Base-by-base conservation (phyloP, 2,888 invertebrate genomes). In the Notodonta dromedarius region DNA sequence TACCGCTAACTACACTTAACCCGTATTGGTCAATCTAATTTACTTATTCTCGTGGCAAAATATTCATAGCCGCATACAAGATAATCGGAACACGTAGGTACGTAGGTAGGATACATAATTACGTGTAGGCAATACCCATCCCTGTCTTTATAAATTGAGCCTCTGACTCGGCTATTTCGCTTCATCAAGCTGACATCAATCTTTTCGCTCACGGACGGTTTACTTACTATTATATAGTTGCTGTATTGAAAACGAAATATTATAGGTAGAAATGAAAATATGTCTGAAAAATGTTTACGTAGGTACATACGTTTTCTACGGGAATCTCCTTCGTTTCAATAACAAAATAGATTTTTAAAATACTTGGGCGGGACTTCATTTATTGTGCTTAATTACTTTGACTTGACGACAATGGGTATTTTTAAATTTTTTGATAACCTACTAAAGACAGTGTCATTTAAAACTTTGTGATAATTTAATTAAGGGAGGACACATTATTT, bases 141-240 rank as follows among this genome's bases (percentile, higher is more conserved):
- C 76, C 66, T 70, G 71, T 73, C 69, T 62, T 77, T 70, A 77
- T 73, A 75, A 73, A 77, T 66, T 67, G 70, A 66, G 73, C 56
- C 60, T 65, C 61, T 78, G 77, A 79, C 71, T 73, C 73, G 66
- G 76, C 76, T 66, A 65, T 71, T 67, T 73, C 57, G 65, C 66
- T 77, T 75, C 71, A 77, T 75, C 73, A 73, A 70, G 67, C 66
- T 63, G 62, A 70, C 72, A 76, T 76, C 77, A 76, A 78, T 76
- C 73, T 73, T 79, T 74, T 72, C 67, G 60, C 61, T 61, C 56
- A 56, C 61, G 60, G 58, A 53, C 57, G 50, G 46, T 57, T 53
- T 66, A 60, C 62, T 67, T 60, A 63, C 63, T 67, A 58, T 59
- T 61, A 61, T 62, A 57, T 24, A 71, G 63, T 44, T 46, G 53